phyloP scores from a whole-genome alignment of 2,113 vertebrate genomes.

The Pterocles orientalis region DNA sequence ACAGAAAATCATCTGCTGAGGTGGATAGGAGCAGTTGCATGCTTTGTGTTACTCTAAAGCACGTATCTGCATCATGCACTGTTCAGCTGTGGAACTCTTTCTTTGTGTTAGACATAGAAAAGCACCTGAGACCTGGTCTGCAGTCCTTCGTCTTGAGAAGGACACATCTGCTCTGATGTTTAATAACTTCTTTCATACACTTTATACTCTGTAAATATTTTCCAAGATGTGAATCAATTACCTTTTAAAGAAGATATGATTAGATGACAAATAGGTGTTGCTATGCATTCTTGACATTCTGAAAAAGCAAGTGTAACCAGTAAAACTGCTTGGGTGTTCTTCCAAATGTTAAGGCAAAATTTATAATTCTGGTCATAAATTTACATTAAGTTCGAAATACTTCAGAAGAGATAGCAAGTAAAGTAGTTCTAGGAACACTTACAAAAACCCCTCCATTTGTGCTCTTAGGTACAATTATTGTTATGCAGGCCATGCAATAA shows the following conservation, averaged over 20 bases:
- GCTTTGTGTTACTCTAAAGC: neutral
- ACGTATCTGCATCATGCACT: neutral
- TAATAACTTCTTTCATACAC: neutral
- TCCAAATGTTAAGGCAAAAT: neutral
- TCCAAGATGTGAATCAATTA: neutral
- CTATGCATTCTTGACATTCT: neutral
- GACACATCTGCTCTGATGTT: neutral
- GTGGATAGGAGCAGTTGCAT: neutral
- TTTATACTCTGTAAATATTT: conserved; percentile 4
- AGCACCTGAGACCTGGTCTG: neutral
- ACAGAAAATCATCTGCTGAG: neutral
- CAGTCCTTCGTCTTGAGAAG: neutral
- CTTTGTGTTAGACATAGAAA: neutral
- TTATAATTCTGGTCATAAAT: neutral
- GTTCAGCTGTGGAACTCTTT: neutral
- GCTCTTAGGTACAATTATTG: neutral
- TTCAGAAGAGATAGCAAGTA: neutral
- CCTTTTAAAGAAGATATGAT: neutral
- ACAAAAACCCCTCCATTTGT: neutral
- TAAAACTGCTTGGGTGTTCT: neutral
- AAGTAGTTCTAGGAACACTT: neutral
- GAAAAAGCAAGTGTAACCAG: neutral
- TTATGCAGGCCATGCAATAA: neutral
- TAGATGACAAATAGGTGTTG: neutral
- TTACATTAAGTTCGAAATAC: neutral